Evolutionary conservation across 2,113 vertebrate species (phyloP).

Genomic region (Tachuris rubrigastra): DNA sequence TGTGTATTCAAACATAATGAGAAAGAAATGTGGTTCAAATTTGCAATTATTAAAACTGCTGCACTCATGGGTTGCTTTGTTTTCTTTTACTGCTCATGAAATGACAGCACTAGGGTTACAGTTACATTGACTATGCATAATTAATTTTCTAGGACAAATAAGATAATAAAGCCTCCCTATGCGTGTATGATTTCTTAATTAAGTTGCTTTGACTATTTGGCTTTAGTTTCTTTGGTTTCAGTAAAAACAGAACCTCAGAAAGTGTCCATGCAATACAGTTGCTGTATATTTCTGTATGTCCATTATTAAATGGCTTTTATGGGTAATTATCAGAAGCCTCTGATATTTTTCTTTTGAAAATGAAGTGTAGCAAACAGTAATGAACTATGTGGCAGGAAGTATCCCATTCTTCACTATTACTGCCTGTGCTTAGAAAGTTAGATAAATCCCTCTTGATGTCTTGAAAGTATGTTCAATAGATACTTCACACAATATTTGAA

Average conservation of each 20-base stretch:
- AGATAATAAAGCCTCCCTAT: neutral
- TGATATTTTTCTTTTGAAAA: neutral
- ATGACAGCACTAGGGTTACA: neutral
- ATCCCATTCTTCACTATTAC: neutral
- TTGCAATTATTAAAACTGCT: neutral
- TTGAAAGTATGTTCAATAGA: neutral
- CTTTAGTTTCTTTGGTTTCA: neutral
- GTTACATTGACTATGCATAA: neutral
- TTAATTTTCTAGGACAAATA: constrained; percentile 19
- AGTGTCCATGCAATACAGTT: neutral
- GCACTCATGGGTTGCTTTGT: neutral
- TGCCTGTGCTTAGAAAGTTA: neutral
- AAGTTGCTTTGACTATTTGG: neutral
- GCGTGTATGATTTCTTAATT: neutral
- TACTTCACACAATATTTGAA: neutral
- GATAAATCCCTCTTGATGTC: neutral
- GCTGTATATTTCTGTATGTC: neutral
- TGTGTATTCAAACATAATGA: neutral
- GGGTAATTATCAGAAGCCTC: neutral
- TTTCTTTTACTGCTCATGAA: neutral
- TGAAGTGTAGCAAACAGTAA: neutral
- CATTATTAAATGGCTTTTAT: neutral
- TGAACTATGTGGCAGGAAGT: neutral
- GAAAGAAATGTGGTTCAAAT: neutral
- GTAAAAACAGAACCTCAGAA: neutral